phyloP scores from a whole-genome alignment of 2,888 invertebrate species.

The Colletes collaris region DNA sequence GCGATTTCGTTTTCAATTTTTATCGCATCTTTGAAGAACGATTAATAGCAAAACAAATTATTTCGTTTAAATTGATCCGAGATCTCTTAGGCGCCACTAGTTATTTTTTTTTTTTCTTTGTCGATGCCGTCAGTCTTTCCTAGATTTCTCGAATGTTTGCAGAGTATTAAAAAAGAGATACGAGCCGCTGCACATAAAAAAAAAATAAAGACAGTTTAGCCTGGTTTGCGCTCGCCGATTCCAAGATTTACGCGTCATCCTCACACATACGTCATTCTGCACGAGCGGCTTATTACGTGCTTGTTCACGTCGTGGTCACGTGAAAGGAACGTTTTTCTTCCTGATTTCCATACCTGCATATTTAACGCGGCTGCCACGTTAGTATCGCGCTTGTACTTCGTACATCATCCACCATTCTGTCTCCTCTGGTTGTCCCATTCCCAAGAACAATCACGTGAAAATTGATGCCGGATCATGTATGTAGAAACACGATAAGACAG shows the following conservation, averaged over 20 bases:
- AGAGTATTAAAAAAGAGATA: not conserved
- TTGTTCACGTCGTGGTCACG: conserved; percentile 64
- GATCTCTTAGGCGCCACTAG: too few relatives aligned
- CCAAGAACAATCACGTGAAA: not conserved
- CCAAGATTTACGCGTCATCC: conserved; percentile 44
- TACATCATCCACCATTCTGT: not conserved
- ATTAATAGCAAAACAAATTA: too few relatives aligned
- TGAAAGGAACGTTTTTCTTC: conserved; percentile 65
- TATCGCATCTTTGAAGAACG: too few relatives aligned
- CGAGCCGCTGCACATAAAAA: too few relatives aligned
- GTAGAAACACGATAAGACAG: not conserved
- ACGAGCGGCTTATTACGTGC: conserved; percentile 41
- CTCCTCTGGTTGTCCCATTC: not conserved
- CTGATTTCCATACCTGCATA: conserved; percentile 57
- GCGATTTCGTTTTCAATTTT: too few relatives aligned
- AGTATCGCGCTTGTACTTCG: not conserved
- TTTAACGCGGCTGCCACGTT: conserved; percentile 2
- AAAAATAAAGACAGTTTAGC: not conserved
- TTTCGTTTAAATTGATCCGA: too few relatives aligned
- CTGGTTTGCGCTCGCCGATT: conserved; percentile 21
- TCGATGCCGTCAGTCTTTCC: too few relatives aligned
- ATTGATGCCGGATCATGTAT: conserved; percentile 1
- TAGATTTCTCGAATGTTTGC: not conserved
- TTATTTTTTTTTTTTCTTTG: too few relatives aligned
- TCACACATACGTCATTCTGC: not conserved